Conservation (phyloP, 2,888 invertebrate genomes). For the Dynastes tityus region DNA sequence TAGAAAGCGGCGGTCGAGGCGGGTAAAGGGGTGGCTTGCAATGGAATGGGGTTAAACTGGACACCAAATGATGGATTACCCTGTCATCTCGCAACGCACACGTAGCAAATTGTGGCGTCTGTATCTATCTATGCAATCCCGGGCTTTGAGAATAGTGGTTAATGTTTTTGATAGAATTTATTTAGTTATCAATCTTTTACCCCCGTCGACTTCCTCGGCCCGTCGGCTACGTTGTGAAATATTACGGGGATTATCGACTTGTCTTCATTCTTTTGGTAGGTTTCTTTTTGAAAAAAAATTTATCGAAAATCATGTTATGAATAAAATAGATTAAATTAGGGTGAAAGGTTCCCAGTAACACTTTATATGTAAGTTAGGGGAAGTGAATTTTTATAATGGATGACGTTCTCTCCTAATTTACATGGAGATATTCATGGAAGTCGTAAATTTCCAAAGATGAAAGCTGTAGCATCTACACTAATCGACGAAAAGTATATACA, state of each 20-base stretch:
- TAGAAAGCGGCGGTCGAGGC: conserved; percentile 16
- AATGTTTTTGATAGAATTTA: conserved; percentile 67
- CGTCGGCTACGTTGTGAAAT: conserved; percentile 64
- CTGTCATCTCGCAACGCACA: conserved; percentile 66
- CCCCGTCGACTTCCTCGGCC: conserved; percentile 62
- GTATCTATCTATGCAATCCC: conserved; percentile 59
- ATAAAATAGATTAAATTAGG: conserved; percentile 61
- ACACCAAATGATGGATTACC: conserved; percentile 68
- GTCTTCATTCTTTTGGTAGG: conserved; percentile 56
- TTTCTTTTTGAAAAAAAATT: conserved; percentile 54
- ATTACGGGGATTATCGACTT: conserved; percentile 62
- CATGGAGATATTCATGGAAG: background rate
- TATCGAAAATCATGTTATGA: conserved; percentile 61
- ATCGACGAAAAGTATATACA: no score
- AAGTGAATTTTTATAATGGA: conserved; percentile 10
- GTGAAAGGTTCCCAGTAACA: conserved; percentile 30
- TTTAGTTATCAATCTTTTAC: conserved; percentile 66
- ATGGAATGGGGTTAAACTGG: conserved; percentile 58
- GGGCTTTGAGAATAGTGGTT: conserved; percentile 63
- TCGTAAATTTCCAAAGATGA: no score
- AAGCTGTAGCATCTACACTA: no score
- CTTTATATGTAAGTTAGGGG: conserved; percentile 13
- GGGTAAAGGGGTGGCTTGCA: conserved; percentile 32
- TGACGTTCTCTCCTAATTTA: conserved; percentile 6
- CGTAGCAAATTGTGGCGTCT: conserved; percentile 68